Evolutionary conservation across 2,888 invertebrate genomes (phyloP).

Genomic region (Uloborus plumipes): DNA sequence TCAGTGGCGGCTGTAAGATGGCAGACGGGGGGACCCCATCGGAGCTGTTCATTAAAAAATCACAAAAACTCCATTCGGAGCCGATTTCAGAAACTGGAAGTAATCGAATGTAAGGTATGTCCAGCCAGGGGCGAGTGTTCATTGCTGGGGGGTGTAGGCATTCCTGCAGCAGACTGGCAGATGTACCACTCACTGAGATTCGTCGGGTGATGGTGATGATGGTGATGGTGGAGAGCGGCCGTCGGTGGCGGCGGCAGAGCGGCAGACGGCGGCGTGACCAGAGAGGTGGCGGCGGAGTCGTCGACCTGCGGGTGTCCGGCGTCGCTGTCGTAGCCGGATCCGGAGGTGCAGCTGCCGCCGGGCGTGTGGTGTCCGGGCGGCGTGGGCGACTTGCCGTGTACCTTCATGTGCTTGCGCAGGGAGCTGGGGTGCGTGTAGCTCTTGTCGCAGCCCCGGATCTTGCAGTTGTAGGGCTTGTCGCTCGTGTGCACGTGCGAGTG

Average conservation of each 20-base stretch:
- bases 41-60: no score
- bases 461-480: conserved; percentile 98
- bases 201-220: conserved; percentile 72
- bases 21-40: no score
- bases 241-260: conserved; percentile 65
- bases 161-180: conserved; percentile 77
- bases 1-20: no score
- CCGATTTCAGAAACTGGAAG: conserved; percentile 28
- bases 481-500: conserved; percentile 99
- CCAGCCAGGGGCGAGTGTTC: conserved; percentile 76
- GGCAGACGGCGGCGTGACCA: conserved; percentile 6
- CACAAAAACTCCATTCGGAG: no score
- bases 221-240: conserved; percentile 65
- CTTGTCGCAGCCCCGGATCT: conserved; percentile 97
- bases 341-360: conserved; percentile 38
- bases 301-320: neutral
- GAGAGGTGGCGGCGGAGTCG: conserved; percentile 2
- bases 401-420: conserved; percentile 98
- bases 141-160: conserved; percentile 78
- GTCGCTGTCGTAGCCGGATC: conserved; percentile 56
- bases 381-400: conserved; percentile 78
- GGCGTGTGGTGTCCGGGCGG: conserved; percentile 71
- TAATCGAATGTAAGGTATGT: conserved; percentile 44
- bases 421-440: conserved; percentile 99
- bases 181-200: conserved; percentile 86